Conservation (phyloP, 2,888 invertebrate genomes). For the Enchytraeus crypticus region DNA sequence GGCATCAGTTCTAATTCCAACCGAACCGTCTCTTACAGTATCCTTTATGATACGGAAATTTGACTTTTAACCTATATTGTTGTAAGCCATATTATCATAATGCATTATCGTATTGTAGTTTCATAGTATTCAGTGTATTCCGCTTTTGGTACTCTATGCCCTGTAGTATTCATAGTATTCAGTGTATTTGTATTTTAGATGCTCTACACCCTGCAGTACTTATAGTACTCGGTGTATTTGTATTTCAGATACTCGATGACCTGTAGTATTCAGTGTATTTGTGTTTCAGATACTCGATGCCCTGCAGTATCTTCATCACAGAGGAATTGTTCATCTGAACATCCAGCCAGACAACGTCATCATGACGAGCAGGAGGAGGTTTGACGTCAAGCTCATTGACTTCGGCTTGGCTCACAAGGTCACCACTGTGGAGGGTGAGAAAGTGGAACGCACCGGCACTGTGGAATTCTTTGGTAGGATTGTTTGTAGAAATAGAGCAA, state of each 20-base stretch:
- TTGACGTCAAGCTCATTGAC: slow-evolving; percentile 74
- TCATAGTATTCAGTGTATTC: too few relatives aligned
- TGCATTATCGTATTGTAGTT: too few relatives aligned
- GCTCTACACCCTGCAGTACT: too few relatives aligned
- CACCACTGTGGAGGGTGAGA: slow-evolving; percentile 32
- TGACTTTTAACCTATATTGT: too few relatives aligned
- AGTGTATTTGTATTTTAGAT: neutral
- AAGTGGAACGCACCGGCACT: slow-evolving; percentile 31
- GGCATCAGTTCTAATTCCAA: too few relatives aligned
- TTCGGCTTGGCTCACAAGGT: slow-evolving; percentile 68
- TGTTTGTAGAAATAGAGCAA: neutral
- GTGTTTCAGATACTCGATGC: slow-evolving; percentile 56
- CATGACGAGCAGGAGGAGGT: slow-evolving; percentile 61
- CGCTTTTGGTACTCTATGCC: too few relatives aligned
- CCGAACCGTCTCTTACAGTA: too few relatives aligned
- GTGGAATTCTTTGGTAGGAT: slow-evolving; percentile 42
- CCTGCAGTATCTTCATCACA: slow-evolving; percentile 88
- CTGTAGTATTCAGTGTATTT: neutral
- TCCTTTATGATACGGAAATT: too few relatives aligned
- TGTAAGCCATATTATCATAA: too few relatives aligned
- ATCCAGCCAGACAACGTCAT: slow-evolving; percentile 87
- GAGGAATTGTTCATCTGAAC: slow-evolving; percentile 56
- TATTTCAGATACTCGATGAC: neutral
- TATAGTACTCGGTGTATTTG: too few relatives aligned
- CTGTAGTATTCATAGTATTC: too few relatives aligned